Evolutionary conservation across 2,888 invertebrate genomes (phyloP), one percentile per base, ranked within the genome.

Genomic region (Erpobdella octoculata): DNA sequence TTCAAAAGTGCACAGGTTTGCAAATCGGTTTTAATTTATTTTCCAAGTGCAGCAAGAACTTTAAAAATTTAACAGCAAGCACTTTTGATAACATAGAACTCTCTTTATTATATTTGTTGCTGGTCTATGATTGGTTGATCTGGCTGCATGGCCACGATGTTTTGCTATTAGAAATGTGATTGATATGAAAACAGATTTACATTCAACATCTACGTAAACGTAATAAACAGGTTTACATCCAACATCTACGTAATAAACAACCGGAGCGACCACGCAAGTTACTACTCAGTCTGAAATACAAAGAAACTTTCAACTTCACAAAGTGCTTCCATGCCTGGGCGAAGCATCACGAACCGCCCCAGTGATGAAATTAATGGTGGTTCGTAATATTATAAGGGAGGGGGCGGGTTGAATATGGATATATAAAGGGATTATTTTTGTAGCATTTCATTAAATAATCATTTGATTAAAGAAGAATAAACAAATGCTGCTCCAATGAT

Each of bases 261-360:
- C 91, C 94, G 0, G 92, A 94, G 41, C 87, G 87, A 73, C 90
- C 91, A 0, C 87, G 98, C 73, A 96, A 96, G 85, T 86, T 98
- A 74, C 91, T 94, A 84, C 87, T 96, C 41, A 93, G 96, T 0
- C 87, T 96, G 78, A 98, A 96, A 85, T 92, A 93, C 81, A 94
- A 94, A 81, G 98, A 99, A 85, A 92, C 94, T 18, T 88, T 89
- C 78, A 87, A 93, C 79, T 98, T 99, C 85, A 91, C 91, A 74
- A 94, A 94, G 85, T 97, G 98, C 85, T 98, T 98, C 88, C 98
- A 98, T 82, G 98, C 95, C 72, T 98, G 98, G 98, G 91, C 93
- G 74, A 78, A 78, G 64, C 79, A 82, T 74, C 80, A 61, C 35
- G 75, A 76, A 71, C 71, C 73, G 1, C 76, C 72, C 1, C 58